Percentiles rank a stretch among this genome's conserved stretches.
These are phyloP conservation scores for Petrocephalus sullivani DNA, from an alignment of 2,797 vertebrate genomes.

Conservation along the genomic window DNA sequence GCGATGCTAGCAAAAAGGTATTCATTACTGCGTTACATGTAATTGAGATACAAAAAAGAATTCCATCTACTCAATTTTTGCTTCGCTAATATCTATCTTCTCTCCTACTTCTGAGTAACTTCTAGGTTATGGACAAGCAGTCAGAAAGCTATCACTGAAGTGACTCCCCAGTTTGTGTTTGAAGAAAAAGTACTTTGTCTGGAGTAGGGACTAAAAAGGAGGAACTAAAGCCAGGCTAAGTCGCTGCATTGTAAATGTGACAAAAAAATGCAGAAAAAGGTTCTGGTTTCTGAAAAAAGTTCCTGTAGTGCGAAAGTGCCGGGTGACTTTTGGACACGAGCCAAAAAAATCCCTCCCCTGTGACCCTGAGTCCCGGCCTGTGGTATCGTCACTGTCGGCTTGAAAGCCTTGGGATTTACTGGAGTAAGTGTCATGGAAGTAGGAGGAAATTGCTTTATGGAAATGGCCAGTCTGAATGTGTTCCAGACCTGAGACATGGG, in stretches of 20 bases:
- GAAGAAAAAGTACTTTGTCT: not conserved
- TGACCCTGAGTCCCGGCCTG: not conserved
- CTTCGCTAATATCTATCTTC: not conserved
- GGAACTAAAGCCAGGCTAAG: not conserved
- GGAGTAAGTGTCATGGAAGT: not conserved
- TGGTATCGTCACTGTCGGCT: not conserved
- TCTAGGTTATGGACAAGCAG: not conserved
- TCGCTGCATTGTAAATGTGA: not conserved
- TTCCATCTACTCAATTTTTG: not conserved
- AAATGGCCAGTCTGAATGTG: not conserved
- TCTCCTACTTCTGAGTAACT: not conserved
- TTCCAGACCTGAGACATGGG: not conserved
- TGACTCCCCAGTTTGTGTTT: not conserved
- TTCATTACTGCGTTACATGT: not conserved
- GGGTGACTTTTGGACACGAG: not conserved
- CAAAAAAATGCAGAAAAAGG: not conserved
- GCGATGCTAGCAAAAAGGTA: not conserved
- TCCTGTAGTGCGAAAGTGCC: not conserved
- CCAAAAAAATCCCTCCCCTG: not conserved
- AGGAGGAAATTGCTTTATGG: not conserved
- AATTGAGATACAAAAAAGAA: not conserved
- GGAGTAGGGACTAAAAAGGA: not conserved
- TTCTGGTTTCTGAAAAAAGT: not conserved
- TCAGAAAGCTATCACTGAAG: not conserved
- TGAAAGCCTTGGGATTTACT: not conserved